Percentiles rank a stretch among this genome's conserved stretches.
phyloP scores from a whole-genome alignment of 2,888 invertebrate species.

The Tuberolachnus salignus region DNA sequence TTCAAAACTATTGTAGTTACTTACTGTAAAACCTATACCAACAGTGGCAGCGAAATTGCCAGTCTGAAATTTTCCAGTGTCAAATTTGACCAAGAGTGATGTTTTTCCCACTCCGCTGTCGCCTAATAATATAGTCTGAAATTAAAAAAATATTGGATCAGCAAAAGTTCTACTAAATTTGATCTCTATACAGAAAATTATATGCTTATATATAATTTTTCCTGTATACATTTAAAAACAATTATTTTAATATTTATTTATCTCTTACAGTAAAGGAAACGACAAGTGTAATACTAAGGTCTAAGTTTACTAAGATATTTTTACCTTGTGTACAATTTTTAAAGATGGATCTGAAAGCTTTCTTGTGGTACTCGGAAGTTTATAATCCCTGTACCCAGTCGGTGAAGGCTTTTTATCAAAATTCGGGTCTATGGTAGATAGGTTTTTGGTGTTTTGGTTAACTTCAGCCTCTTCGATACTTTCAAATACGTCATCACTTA shows the following conservation, averaged over 20 bases:
- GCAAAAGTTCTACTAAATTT: background rate
- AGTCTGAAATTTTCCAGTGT: slow-evolving; percentile 87
- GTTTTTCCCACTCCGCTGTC: slow-evolving; percentile 95
- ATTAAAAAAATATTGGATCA: slow-evolving; percentile 57
- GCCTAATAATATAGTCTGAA: slow-evolving; percentile 88
- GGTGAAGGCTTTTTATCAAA: slow-evolving; percentile 68
- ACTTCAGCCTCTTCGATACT: slow-evolving; percentile 64
- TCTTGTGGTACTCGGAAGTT: slow-evolving; percentile 24
- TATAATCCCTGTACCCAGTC: slow-evolving; percentile 70
- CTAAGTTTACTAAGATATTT: slow-evolving; percentile 63
- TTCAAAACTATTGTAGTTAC: slow-evolving; percentile 62
- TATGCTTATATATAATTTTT: too few species aligned
- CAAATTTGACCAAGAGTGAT: slow-evolving; percentile 88
- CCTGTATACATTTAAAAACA: too few species aligned
- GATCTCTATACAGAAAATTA: too few species aligned
- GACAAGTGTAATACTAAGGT: too few species aligned
- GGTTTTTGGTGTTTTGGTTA: slow-evolving; percentile 56
- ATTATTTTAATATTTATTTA: too few species aligned
- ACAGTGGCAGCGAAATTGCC: slow-evolving; percentile 94
- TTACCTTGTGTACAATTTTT: slow-evolving; percentile 52
- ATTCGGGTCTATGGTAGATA: slow-evolving; percentile 62
- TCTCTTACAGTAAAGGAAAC: too few species aligned
- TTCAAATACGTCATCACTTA: slow-evolving; percentile 85
- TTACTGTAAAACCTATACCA: slow-evolving; percentile 93
- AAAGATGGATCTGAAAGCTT: slow-evolving; percentile 52